Evolutionary conservation across 2,797 vertebrate species (phyloP).

Genomic region (Enteromius viviparus): DNA sequence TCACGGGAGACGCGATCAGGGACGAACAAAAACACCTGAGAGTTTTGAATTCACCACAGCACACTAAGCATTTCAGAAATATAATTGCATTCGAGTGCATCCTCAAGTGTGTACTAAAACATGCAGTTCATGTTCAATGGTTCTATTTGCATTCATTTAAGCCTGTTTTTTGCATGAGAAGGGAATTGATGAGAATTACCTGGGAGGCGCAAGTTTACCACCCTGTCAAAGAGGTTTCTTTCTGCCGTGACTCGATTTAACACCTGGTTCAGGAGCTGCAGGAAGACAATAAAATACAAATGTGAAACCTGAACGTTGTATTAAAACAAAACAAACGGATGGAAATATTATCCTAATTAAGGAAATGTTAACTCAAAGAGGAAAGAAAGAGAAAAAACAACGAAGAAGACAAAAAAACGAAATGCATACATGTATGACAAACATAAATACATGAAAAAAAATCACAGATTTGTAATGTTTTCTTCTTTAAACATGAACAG

Average conservation of each 20-base stretch:
- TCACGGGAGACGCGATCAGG: background rate
- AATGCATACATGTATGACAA: background rate
- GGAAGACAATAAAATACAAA: background rate
- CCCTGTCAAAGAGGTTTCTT: conserved; percentile 95
- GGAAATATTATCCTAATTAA: background rate
- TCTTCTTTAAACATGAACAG: background rate
- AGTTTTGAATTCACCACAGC: conserved; percentile 7
- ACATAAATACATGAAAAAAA: background rate
- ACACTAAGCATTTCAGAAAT: conserved; percentile 11
- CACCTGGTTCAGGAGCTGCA: conserved; percentile 94
- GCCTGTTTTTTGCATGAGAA: background rate
- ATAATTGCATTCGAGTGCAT: background rate
- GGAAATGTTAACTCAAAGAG: background rate
- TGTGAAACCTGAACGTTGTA: background rate
- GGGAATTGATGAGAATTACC: conserved; percentile 70
- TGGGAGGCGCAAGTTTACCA: conserved; percentile 93
- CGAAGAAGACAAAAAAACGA: background rate
- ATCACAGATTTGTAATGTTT: background rate
- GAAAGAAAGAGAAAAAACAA: no score
- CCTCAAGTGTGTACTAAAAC: background rate
- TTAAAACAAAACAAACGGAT: background rate
- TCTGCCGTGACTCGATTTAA: conserved; percentile 95
- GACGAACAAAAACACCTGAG: background rate
- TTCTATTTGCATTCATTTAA: background rate
- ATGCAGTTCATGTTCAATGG: background rate